These are phyloP conservation scores for Cirrhinus mrigala DNA, from an alignment of 2,797 vertebrate species.

Conservation along the genomic window DNA sequence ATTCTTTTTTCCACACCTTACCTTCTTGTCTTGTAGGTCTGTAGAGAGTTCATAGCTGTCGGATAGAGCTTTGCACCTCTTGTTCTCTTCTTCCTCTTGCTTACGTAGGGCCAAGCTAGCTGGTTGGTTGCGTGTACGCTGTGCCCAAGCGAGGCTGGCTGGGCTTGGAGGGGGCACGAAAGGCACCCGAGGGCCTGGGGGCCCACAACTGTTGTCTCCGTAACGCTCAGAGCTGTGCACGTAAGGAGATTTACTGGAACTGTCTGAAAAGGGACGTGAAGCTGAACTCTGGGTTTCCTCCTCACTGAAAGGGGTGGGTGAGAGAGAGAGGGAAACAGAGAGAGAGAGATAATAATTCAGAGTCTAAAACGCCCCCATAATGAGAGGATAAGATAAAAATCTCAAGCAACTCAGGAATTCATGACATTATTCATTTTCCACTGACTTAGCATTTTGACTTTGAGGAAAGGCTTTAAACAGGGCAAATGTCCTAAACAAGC, in stretches of 20 bases:
- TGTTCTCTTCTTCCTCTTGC: conserved; percentile 92
- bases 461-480: conserved; percentile 37
- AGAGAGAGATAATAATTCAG: conserved; percentile 28
- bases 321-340: conserved; percentile 57
- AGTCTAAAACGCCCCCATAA: conserved; percentile 37
- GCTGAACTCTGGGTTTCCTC: conserved; percentile 85
- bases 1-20: conserved; percentile 49
- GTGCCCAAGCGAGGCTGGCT: conserved; percentile 87
- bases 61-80: conserved; percentile 89
- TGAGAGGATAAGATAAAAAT: conserved; percentile 55
- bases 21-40: conserved; percentile 94
- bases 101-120: conserved; percentile 92
- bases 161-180: conserved; percentile 75
- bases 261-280: conserved; percentile 83
- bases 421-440: conserved; percentile 37
- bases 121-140: conserved; percentile 88
- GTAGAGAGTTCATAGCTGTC: conserved; percentile 95
- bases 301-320: conserved; percentile 75
- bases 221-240: conserved; percentile 78
- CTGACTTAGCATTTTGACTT: conserved; percentile 44
- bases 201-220: conserved; percentile 66
- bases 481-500: conserved; percentile 33
- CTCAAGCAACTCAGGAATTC: conserved; percentile 35
- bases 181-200: conserved; percentile 75
- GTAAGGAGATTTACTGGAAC: conserved; percentile 81